These are phyloP conservation scores for Agraylea sexmaculata DNA, from an alignment of 1,140 invertebrate species.

Conservation along the genomic window DNA sequence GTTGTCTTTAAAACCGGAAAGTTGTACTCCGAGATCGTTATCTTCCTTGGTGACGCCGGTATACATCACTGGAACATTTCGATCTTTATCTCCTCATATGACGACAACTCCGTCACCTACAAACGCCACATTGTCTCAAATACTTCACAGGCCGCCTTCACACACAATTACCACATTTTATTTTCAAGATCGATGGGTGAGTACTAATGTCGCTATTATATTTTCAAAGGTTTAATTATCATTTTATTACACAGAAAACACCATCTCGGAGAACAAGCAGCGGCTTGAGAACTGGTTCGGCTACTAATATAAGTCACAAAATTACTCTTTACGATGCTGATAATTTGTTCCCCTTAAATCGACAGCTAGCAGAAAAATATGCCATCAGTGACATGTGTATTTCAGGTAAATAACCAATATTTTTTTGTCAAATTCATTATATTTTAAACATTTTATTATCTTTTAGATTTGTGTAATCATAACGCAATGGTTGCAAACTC, in stretches of 20 bases:
- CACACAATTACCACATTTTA: constrained; percentile 61
- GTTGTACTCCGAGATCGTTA: constrained; percentile 52
- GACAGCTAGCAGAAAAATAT: constrained; percentile 73
- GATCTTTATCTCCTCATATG: constrained; percentile 38
- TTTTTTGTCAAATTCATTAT: constrained; percentile 8
- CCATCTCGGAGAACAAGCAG: constrained; percentile 37
- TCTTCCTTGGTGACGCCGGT: constrained; percentile 34
- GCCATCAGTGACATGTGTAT: constrained; percentile 50
- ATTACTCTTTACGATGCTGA: constrained; percentile 66
- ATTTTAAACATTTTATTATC: not conserved
- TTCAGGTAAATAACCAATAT: constrained; percentile 26
- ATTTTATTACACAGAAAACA: constrained; percentile 31
- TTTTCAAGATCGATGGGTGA: constrained; percentile 59
- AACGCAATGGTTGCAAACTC: constrained; percentile 66
- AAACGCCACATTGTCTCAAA: constrained; percentile 31
- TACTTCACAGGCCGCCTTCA: constrained; percentile 33
- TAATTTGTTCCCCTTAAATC: constrained; percentile 63
- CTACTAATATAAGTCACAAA: constrained; percentile 27
- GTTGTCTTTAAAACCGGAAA: constrained; percentile 52
- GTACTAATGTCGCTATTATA: constrained; percentile 8
- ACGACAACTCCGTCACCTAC: constrained; percentile 40
- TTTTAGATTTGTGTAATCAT: constrained; percentile 57
- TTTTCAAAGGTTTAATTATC: not conserved
- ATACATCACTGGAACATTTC: constrained; percentile 28
- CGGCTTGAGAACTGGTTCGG: constrained; percentile 30